A percentile compares a stretch with the other conserved stretches of the same genome.
These are phyloP conservation scores for Abrostola tripartita DNA, from an alignment of 2,888 invertebrate species.

Conservation along the genomic window DNA sequence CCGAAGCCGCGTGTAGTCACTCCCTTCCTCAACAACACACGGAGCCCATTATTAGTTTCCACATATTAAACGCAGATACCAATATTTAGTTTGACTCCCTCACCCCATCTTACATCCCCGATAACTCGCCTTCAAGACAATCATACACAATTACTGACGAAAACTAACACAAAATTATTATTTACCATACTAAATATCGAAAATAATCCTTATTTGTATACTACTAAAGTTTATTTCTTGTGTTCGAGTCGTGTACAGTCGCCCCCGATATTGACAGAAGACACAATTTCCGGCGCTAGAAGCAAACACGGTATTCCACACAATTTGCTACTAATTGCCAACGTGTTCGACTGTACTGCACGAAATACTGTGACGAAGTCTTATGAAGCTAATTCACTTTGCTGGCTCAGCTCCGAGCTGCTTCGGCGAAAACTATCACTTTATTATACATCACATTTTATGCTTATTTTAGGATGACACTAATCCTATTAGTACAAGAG, in stretches of 20 bases:
- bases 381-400: slow-evolving; percentile 39
- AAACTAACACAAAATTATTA: slow-evolving; percentile 47
- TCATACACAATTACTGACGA: slow-evolving; percentile 68
- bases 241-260: slow-evolving; percentile 52
- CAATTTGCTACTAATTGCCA: slow-evolving; percentile 79
- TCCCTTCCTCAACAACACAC: slow-evolving; percentile 13
- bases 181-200: slow-evolving; percentile 15
- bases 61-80: slow-evolving; percentile 57
- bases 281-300: slow-evolving; percentile 75
- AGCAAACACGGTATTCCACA: slow-evolving; percentile 68
- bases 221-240: slow-evolving; percentile 23
- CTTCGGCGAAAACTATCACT: neutral
- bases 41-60: slow-evolving; percentile 54
- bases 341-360: slow-evolving; percentile 52
- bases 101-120: slow-evolving; percentile 44
- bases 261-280: slow-evolving; percentile 76
- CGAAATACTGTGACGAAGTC: slow-evolving; percentile 33
- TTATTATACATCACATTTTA: neutral
- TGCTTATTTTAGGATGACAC: too few relatives aligned
- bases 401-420: slow-evolving; percentile 13
- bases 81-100: slow-evolving; percentile 65
- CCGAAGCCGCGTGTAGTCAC: neutral
- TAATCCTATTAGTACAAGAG: neutral
- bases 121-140: slow-evolving; percentile 64
- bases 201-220: slow-evolving; percentile 32